A percentile compares a stretch with the other conserved stretches of the same genome.
phyloP scores from a whole-genome alignment of 2,797 vertebrate species.

The Pseudochaenichthys georgianus region DNA sequence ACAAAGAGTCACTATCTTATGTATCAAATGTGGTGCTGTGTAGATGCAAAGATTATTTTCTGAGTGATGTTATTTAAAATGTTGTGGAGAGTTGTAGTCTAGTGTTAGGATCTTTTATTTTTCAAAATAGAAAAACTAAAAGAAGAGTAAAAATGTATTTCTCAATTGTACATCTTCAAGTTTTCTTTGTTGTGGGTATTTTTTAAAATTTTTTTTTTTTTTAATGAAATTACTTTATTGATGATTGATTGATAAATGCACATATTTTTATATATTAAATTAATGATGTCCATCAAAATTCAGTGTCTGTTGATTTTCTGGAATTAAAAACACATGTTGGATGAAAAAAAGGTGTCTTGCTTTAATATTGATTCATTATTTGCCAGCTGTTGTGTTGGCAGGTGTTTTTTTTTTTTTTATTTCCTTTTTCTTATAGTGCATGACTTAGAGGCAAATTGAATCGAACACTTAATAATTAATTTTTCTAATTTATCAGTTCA shows the following conservation, averaged over 20 bases:
- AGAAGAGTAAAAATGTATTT: constrained; percentile 6
- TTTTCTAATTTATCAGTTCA: background rate
- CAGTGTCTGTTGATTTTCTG: constrained; percentile 10
- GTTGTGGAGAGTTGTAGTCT: constrained; percentile 9
- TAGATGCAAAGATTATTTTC: constrained; percentile 16
- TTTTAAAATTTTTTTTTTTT: constrained; percentile 25
- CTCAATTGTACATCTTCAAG: constrained; percentile 22
- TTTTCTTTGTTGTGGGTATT: background rate
- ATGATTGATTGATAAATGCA: constrained; percentile 36
- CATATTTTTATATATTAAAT: constrained; percentile 56
- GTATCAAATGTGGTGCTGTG: constrained; percentile 44
- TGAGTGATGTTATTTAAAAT: constrained; percentile 27
- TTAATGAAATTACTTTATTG: constrained; percentile 34
- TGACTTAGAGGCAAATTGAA: background rate
- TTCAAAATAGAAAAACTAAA: constrained; percentile 20
- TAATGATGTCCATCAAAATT: constrained; percentile 35
- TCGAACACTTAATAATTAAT: background rate
- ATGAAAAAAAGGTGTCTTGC: background rate
- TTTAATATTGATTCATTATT: background rate
- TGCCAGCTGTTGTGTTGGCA: background rate
- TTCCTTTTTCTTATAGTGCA: background rate
- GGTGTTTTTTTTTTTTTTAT: constrained; percentile 5
- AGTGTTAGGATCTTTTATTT: constrained; percentile 34
- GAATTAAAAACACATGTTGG: background rate
- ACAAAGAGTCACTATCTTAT: background rate